phyloP scores from a whole-genome alignment of 2,113 vertebrate species.

The Passer domesticus region DNA sequence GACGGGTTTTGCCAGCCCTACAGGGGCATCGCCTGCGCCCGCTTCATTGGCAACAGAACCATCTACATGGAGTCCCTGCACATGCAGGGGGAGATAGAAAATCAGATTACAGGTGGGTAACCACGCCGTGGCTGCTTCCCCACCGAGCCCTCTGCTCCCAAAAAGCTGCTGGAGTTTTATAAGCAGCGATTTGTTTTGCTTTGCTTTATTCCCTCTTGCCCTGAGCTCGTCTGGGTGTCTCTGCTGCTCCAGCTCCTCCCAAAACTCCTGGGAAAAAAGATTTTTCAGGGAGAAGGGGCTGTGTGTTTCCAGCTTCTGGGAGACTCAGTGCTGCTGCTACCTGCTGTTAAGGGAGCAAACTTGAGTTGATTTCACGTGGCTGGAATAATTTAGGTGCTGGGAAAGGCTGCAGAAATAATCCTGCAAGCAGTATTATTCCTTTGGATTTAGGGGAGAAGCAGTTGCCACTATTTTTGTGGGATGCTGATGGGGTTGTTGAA shows the following conservation, averaged over 20 bases:
- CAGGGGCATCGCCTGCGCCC: slow-evolving; percentile 95
- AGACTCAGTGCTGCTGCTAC: neutral
- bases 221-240: rapidly evolving
- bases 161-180: neutral
- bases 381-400: neutral
- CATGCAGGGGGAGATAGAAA: slow-evolving; percentile 98
- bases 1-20: slow-evolving; percentile 98
- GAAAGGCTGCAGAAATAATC: neutral
- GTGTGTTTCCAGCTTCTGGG: neutral
- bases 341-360: too few relatives aligned
- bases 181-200: rapidly evolving
- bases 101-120: slow-evolving; percentile 93
- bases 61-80: slow-evolving; percentile 98
- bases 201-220: neutral
- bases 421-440: neutral
- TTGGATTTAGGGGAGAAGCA: neutral
- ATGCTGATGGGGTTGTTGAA: neutral
- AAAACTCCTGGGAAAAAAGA: rapidly evolving
- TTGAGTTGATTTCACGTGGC: rapidly evolving
- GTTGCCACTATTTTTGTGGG: neutral
- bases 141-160: neutral
- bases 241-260: neutral
- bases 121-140: neutral
- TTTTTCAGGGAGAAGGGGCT: neutral
- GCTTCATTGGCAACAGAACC: slow-evolving; percentile 95